A percentile compares a stretch with the other conserved stretches of the same genome.
Evolutionary conservation across 2,888 invertebrate species (phyloP).

Genomic region (Geophilus truncorum): DNA sequence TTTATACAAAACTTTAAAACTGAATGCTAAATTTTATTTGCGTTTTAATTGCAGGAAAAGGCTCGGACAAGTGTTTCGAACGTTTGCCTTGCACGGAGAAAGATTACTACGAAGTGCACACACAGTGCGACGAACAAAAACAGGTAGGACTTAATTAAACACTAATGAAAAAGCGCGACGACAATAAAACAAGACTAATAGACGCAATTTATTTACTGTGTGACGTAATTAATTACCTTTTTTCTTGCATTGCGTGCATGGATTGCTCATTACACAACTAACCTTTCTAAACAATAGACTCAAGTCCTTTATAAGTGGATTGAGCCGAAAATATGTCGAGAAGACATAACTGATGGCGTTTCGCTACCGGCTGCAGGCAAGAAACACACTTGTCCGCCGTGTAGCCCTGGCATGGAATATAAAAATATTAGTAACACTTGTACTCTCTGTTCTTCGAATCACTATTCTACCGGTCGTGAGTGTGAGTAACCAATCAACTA

Average conservation of each 20-base stretch:
- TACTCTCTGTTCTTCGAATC: conserved; percentile 52
- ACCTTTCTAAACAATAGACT: conserved; percentile 44
- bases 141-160: conserved; percentile 42
- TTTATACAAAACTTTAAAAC: background rate
- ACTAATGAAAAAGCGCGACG: background rate
- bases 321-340: conserved; percentile 54
- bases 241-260: background rate
- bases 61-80: conserved; percentile 50
- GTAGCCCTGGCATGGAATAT: conserved; percentile 55
- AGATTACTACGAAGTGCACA: conserved; percentile 54
- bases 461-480: conserved; percentile 50
- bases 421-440: conserved; percentile 51
- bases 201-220: background rate
- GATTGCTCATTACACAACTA: background rate
- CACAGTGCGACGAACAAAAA: conserved; percentile 52
- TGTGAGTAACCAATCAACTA: conserved; percentile 36
- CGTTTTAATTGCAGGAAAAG: conserved; percentile 45
- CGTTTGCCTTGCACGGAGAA: conserved; percentile 52
- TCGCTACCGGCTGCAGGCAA: conserved; percentile 48
- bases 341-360: conserved; percentile 48
- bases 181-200: background rate
- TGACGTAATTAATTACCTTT: background rate
- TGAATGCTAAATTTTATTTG: too few species aligned
- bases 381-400: conserved; percentile 51
- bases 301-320: conserved; percentile 53